Base-by-base conservation (phyloP, 2,888 invertebrate genomes). In the Agrenia bidenticulata region DNA sequence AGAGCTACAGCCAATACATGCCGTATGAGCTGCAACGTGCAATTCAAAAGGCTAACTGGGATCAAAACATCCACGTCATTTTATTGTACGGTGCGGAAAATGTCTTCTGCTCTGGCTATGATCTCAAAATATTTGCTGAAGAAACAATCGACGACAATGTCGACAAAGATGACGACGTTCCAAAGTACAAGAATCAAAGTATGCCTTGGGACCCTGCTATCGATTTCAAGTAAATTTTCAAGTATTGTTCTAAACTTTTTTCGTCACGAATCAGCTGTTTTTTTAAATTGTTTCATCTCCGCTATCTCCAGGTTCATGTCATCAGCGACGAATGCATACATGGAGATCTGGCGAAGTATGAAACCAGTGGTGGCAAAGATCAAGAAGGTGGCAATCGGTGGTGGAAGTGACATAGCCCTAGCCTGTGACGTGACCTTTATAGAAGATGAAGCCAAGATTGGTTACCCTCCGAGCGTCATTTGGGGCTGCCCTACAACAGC, bases 401-500 rank as follows among this genome's bases (percentile, higher is more conserved):
- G 73, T 45, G 73, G 73, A 17, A 67, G 67, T 57, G 73, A 73
- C 56, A 73, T 73, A 41, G 69, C 69, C 9, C 59, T 73, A 57
- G 70, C 73, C 7, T 70, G 70, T 63, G 73, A 73, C 60, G 69
- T 69, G n/a, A 73, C 73, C 17, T 73, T 73, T 55, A 64, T 66
- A 0, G 70, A 73, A 50, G 64, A 66, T 45, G 37, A 53, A 1
- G 70, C 70, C 5, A 32, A 63, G 42, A 69, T 73, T 32, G 57
- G 57, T 19, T 57, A 57, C 27, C 57, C 57, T 2, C 57, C 57
- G 13, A 15, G 9, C 11, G n/a, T 19, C 2, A 57, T 67, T 11
- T 70, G 70, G 73, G 73, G 73, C 5, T 73, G 73, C 32, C 73
- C 73, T 2, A 73, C 73, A 1, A 68, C 73, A 2, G 73, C 73